Base-by-base conservation (phyloP, 1,140 invertebrate genomes). In the Amyelois transitella region DNA sequence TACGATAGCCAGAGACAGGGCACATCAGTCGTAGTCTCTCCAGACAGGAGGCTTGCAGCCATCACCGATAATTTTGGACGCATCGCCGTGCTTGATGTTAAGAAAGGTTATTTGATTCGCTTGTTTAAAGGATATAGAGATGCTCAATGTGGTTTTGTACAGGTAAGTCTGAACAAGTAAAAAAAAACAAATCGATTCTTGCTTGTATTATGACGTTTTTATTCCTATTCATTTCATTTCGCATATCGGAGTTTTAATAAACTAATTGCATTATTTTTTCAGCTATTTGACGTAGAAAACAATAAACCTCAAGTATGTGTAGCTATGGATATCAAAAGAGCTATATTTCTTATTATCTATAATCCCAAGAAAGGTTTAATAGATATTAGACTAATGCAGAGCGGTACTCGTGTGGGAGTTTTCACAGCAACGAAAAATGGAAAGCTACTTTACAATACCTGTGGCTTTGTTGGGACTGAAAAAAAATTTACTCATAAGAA, bases 91-190 rank as follows among this genome's bases (percentile, higher is more conserved):
- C 77, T 99, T 12, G 96, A 99, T 85, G 92, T 95, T 18, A 91
- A 90, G 28, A 92, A 91, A 71, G 95, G 96, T 6, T 90, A 95
- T 52, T 93, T 94, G 17, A 78, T 98, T 17, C 90, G 96, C 56
- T 94, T 98, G 79, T 98, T 96, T 91, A 98, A 98, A 90, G 97
- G 97, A 7, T 99, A 98, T 78, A 89, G 97, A 55, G 95, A 98
- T 86, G 96, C 97, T 6, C 95, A 98, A 75, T 96, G 95, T 86
- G 94, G 94, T 6, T 99, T 97, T 93, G 88, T 98, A 38, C 93
- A 96, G 88, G 94, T 94, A 25, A n/a, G n/a, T n/a, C n/a, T n/a
- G n/a, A n/a, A n/a, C n/a, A n/a, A n/a, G n/a, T n/a, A n/a, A n/a
- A n/a, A n/a, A n/a, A n/a, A n/a, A n/a, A n/a, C n/a, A n/a, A n/a